These are phyloP conservation scores for Oscheius myriophilus DNA, from an alignment of 2,888 invertebrate species.

Conservation along the genomic window DNA sequence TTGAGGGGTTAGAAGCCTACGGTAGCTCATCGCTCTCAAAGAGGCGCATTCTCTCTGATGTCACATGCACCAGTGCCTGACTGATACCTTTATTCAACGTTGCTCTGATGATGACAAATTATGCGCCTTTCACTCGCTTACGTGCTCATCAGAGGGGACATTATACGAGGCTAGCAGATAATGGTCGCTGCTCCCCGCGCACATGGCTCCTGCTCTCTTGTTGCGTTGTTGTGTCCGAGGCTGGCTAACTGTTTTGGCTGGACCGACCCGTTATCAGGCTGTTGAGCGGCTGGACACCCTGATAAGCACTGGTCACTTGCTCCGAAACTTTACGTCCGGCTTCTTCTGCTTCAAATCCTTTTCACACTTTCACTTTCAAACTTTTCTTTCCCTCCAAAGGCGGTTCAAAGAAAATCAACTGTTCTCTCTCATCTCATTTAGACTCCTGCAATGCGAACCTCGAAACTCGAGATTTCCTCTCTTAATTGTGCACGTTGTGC, in stretches of 20 bases:
- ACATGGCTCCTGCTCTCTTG: not conserved
- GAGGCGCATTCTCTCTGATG: slow-evolving; percentile 22
- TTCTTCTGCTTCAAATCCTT: not conserved
- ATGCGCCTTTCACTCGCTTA: slow-evolving; percentile 29
- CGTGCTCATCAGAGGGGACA: slow-evolving; percentile 26
- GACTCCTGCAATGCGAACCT: not conserved
- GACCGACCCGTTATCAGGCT: slow-evolving; percentile 23
- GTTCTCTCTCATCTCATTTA: not conserved
- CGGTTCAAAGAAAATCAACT: not conserved
- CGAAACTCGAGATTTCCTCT: not conserved
- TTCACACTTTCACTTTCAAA: not conserved
- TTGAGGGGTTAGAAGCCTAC: slow-evolving; percentile 1
- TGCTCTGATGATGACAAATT: slow-evolving; percentile 29
- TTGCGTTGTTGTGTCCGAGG: no score
- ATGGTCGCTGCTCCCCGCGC: slow-evolving; percentile 13
- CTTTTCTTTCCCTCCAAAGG: not conserved
- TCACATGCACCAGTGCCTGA: slow-evolving; percentile 19
- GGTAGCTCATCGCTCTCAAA: slow-evolving; percentile 3
- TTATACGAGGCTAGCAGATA: slow-evolving; percentile 25
- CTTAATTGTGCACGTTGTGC: not conserved
- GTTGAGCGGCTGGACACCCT: slow-evolving; percentile 9
- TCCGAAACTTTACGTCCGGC: slow-evolving; percentile 23
- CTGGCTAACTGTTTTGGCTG: slow-evolving; percentile 24
- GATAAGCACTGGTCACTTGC: slow-evolving; percentile 29
- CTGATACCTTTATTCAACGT: slow-evolving; percentile 29